Conservation (phyloP, 2,888 invertebrate genomes). For the Drosophila dives region DNA sequence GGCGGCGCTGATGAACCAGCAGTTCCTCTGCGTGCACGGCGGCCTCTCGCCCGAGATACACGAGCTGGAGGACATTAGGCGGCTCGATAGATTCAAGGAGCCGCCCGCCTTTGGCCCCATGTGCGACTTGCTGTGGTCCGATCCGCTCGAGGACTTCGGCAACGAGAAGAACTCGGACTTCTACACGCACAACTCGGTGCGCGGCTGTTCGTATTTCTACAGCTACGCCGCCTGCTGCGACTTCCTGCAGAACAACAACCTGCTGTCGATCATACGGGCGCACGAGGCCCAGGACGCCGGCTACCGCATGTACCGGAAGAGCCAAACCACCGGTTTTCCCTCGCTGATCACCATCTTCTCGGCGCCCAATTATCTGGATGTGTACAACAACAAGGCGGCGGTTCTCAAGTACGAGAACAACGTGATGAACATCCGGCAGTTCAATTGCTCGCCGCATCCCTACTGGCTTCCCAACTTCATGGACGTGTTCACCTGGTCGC, state of each 20-base stretch:
- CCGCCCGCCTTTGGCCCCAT: slow-evolving; percentile 99
- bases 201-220: slow-evolving; percentile 99
- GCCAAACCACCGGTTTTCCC: slow-evolving; percentile 99
- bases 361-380: slow-evolving; percentile 99
- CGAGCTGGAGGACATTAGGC: slow-evolving; percentile 97
- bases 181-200: slow-evolving; percentile 99
- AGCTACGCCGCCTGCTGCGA: slow-evolving; percentile 99
- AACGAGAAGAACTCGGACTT: slow-evolving; percentile 98
- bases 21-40: slow-evolving; percentile 99
- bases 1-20: slow-evolving; percentile 99
- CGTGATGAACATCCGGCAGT: slow-evolving; percentile 99
- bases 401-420: slow-evolving; percentile 99
- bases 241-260: slow-evolving; percentile 99
- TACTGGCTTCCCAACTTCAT: slow-evolving; percentile 99
- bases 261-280: slow-evolving; percentile 99
- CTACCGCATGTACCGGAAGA: slow-evolving; percentile 99
- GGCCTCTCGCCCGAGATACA: slow-evolving; percentile 99
- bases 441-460: slow-evolving; percentile 99
- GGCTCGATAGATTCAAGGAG: slow-evolving; percentile 99
- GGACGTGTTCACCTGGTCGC: slow-evolving; percentile 99
- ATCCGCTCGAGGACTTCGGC: slow-evolving; percentile 99
- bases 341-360: slow-evolving; percentile 99
- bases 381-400: slow-evolving; percentile 99
- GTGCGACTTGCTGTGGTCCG: slow-evolving; percentile 99
- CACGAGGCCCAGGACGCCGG: slow-evolving; percentile 99